A percentile compares a stretch with the other conserved stretches of the same genome.
Evolutionary conservation across 2,888 invertebrate genomes (phyloP).

Genomic region (Lamellibrachia satsuma): DNA sequence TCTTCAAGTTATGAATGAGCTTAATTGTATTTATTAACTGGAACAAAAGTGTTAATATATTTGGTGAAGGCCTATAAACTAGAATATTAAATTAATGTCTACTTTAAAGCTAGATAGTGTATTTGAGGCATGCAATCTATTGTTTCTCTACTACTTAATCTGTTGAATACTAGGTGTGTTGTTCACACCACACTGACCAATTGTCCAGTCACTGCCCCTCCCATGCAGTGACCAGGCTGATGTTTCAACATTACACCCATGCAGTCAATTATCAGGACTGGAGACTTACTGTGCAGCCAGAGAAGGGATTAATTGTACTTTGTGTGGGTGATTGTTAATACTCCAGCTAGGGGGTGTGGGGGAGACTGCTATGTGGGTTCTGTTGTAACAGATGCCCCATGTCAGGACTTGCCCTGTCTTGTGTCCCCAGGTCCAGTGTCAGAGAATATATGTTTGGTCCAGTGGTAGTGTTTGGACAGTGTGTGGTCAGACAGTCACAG

Average conservation of each 20-base stretch:
- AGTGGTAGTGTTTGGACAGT: not conserved
- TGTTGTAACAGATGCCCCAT: constrained; percentile 7
- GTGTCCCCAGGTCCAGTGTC: not conserved
- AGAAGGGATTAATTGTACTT: not conserved
- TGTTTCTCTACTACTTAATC: not conserved
- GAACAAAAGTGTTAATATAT: not conserved
- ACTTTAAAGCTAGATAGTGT: not conserved
- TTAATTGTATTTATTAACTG: not conserved
- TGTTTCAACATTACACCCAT: not conserved
- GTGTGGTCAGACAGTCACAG: not conserved
- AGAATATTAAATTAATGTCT: not conserved
- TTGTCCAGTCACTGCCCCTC: not conserved
- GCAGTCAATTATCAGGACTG: not conserved
- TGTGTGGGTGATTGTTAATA: not conserved
- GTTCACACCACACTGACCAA: constrained; percentile 1
- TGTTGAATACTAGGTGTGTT: not conserved
- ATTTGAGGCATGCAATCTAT: not conserved
- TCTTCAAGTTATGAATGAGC: not conserved
- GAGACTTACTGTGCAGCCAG: not conserved
- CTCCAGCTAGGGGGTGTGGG: not conserved
- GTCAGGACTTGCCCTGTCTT: constrained; percentile 8
- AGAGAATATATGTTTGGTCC: not conserved
- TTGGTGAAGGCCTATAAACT: not conserved
- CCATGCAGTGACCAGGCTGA: not conserved
- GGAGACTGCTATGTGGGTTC: not conserved